Conservation (phyloP, 2,113 vertebrate species). For the Mus spicilegus region DNA sequence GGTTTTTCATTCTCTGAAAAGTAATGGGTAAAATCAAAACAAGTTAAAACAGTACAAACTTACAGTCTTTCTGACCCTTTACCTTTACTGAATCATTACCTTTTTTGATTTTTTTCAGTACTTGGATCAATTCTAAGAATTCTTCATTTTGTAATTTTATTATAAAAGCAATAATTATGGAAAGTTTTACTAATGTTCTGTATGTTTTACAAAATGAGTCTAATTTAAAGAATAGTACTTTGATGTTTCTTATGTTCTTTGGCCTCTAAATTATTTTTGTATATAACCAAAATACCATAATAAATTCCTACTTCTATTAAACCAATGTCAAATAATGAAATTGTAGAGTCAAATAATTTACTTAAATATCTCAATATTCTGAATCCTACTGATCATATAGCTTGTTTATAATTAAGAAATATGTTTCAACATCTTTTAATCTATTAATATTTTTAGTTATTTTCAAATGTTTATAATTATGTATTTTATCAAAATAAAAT, state of each 20-base stretch:
- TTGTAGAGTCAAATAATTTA: neutral
- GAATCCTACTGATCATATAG: neutral
- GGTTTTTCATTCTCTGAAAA: neutral
- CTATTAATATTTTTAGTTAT: neutral
- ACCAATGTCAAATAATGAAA: neutral
- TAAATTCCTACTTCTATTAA: neutral
- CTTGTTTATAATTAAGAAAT: neutral
- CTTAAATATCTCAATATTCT: neutral
- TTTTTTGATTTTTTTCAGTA: neutral
- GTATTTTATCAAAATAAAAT: neutral
- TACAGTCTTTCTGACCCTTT: neutral
- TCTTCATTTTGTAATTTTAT: neutral
- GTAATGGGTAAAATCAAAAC: neutral
- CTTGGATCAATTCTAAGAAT: neutral
- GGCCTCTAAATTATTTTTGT: neutral
- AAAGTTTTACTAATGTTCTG: neutral
- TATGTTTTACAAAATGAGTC: neutral
- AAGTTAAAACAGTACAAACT: neutral
- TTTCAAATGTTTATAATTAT: neutral
- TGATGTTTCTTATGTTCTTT: neutral
- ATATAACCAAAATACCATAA: neutral
- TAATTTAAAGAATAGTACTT: neutral
- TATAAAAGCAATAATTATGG: neutral
- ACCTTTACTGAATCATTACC: neutral
- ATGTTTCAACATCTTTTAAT: neutral